phyloP scores from a whole-genome alignment of 2,797 vertebrate species.

The Trematomus bernacchii region DNA sequence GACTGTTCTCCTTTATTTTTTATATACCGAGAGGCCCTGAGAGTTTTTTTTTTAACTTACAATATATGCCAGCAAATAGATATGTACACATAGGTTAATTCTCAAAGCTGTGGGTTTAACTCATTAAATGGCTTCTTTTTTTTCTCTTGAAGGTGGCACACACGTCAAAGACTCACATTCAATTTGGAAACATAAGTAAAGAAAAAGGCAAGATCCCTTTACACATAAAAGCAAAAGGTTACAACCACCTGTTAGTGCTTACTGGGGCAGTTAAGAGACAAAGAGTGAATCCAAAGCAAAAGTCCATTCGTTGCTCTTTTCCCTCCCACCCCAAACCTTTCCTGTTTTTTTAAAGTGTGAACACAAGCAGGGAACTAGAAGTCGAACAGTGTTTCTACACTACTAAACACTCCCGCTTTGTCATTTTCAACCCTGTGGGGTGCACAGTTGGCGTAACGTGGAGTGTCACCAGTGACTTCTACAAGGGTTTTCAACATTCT shows the following conservation, averaged over 20 bases:
- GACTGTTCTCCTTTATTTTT: conserved; percentile 86
- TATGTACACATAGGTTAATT: conserved; percentile 90
- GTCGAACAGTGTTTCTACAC: conserved; percentile 85
- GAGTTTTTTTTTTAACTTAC: conserved; percentile 84
- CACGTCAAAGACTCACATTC: conserved; percentile 85
- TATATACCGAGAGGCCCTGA: conserved; percentile 90
- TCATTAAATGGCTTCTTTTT: conserved; percentile 89
- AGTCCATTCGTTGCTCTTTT: conserved; percentile 69
- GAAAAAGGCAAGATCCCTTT: conserved; percentile 84
- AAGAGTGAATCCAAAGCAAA: conserved; percentile 74
- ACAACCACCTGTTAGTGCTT: conserved; percentile 86
- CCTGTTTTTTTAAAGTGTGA: conserved; percentile 62
- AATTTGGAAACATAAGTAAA: conserved; percentile 79
- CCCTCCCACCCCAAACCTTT: conserved; percentile 65
- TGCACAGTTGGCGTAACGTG: conserved; percentile 64
- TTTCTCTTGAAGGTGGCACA: conserved; percentile 86
- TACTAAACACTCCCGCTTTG: conserved; percentile 72
- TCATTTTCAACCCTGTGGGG: conserved; percentile 61
- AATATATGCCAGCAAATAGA: conserved; percentile 90
- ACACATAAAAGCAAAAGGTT: conserved; percentile 81
- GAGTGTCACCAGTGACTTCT: conserved; percentile 82
- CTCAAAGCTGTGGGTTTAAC: conserved; percentile 90
- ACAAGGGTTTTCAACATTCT: conserved; percentile 85
- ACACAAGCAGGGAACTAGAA: conserved; percentile 76
- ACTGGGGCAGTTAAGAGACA: conserved; percentile 80